These are phyloP conservation scores for Anthoptus insignis DNA, from an alignment of 2,888 invertebrate species.

Conservation along the genomic window DNA sequence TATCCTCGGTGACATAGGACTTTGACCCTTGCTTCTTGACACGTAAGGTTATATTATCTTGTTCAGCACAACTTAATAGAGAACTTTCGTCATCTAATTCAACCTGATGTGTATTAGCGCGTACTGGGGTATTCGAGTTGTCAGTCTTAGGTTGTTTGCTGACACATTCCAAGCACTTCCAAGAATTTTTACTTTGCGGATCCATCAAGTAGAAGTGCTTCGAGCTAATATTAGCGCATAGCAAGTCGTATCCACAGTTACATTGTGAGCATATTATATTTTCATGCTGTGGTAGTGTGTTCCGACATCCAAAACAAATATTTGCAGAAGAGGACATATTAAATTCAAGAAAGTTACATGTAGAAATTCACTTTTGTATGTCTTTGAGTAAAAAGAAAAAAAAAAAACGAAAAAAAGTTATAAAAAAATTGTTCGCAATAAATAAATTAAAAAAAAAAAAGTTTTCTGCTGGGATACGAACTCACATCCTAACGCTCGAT, in stretches of 20 bases:
- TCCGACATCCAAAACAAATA: constrained; percentile 24
- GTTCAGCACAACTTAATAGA: too few species aligned
- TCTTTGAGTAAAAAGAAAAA: background rate
- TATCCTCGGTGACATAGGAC: constrained; percentile 12
- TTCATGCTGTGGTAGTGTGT: constrained; percentile 18
- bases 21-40: constrained; percentile 4
- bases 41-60: background rate
- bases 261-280: constrained; percentile 25
- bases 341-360: background rate
- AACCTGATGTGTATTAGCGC: background rate
- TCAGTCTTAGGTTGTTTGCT: constrained; percentile 35
- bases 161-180: constrained; percentile 36
- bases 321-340: constrained; percentile 10
- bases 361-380: too few species aligned
- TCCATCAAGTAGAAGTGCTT: constrained; percentile 33
- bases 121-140: constrained; percentile 39
- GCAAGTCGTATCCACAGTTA: constrained; percentile 20
- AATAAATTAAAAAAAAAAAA: too few species aligned
- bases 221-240: constrained; percentile 33
- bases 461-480: too few species aligned
- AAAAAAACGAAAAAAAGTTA: too few species aligned
- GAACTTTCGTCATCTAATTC: too few species aligned
- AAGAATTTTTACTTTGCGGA: constrained; percentile 20
- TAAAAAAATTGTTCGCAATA: too few species aligned
- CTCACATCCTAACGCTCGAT: background rate